Evolutionary conservation across 2,797 vertebrate genomes (phyloP), one percentile per base, ranked within the genome.

Genomic region (Enteromius paludinosus): DNA sequence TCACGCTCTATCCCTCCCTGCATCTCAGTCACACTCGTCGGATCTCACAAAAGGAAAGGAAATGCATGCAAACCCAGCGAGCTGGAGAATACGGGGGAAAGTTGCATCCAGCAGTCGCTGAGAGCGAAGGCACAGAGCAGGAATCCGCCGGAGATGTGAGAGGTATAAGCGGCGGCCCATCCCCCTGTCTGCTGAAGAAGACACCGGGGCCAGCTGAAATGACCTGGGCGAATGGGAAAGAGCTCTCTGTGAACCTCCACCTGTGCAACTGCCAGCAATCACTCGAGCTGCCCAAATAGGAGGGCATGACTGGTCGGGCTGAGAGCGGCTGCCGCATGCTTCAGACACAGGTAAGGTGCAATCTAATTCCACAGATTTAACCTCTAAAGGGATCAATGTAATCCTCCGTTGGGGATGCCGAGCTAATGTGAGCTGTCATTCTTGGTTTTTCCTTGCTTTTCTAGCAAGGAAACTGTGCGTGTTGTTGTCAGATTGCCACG

Each of bases 201-300:
- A 87, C 72, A 33, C 83, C 77, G 70, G 79, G 83, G 76, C 82
- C 52, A 81, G 74, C 83, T 88, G 87, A 82, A 84, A 88, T 89
- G 89, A 88, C 86, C 89, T 81, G 83, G 83, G 71, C 47, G 70
- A 87, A 68, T 47, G 68, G 71, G 59, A 85, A 66, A 80, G 88
- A 93, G 91, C 90, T 91, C 88, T 86, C 87, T 89, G 88, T 91
- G 89, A 92, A 89, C 87, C 89, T 83, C 85, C 84, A 82, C 78
- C 61, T 38, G 78, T 65, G 71, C 49, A 14, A 61, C 69, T 72
- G 73, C 68, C 43, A 66, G 70, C 75, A 62, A 82, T 49, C 41
- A 38, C 49, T 47, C 66, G 20, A 78, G 54, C 59, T 70, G 77
- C 86, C 75, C 54, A 77, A 84, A 78, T 73, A 78, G 80, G 78